phyloP scores from a whole-genome alignment of 2,888 invertebrate genomes.

The Epirrhoe tristata region DNA sequence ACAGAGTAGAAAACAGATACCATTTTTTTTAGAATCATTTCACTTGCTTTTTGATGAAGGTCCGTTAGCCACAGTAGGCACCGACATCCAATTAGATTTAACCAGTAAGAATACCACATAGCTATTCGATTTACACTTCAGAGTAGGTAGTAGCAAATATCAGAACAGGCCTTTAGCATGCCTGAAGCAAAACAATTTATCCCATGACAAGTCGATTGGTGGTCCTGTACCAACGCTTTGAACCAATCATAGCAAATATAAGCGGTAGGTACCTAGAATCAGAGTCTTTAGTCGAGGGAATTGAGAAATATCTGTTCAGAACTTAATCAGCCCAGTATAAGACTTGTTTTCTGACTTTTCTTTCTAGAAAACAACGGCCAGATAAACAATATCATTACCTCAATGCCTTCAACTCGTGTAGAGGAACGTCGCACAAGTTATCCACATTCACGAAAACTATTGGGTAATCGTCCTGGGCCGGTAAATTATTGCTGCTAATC shows the following conservation, averaged over 20 bases:
- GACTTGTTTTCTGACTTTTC: neutral
- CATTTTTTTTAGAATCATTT: too few species aligned
- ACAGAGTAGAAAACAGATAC: too few species aligned
- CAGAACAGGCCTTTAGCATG: neutral
- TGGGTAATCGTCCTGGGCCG: slow-evolving; percentile 71
- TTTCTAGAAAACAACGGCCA: neutral
- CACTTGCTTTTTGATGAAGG: too few species aligned
- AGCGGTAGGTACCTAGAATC: too few species aligned
- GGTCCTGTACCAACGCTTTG: neutral
- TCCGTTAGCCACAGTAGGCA: too few species aligned
- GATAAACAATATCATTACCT: slow-evolving; percentile 50
- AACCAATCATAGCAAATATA: neutral
- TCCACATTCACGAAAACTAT: slow-evolving; percentile 71
- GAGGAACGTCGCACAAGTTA: slow-evolving; percentile 61
- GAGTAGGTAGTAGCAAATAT: neutral
- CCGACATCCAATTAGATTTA: too few species aligned
- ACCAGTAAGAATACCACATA: too few species aligned
- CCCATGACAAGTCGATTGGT: neutral
- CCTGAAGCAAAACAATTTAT: neutral
- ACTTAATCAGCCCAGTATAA: too few species aligned
- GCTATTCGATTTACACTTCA: too few species aligned
- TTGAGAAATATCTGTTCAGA: too few species aligned
- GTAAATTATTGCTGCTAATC: slow-evolving; percentile 67
- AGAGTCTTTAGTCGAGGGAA: too few species aligned
- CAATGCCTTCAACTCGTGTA: slow-evolving; percentile 56